These are phyloP conservation scores for Delphinapterus leucas DNA, from an alignment of 2,113 vertebrate species.

Conservation along the genomic window DNA sequence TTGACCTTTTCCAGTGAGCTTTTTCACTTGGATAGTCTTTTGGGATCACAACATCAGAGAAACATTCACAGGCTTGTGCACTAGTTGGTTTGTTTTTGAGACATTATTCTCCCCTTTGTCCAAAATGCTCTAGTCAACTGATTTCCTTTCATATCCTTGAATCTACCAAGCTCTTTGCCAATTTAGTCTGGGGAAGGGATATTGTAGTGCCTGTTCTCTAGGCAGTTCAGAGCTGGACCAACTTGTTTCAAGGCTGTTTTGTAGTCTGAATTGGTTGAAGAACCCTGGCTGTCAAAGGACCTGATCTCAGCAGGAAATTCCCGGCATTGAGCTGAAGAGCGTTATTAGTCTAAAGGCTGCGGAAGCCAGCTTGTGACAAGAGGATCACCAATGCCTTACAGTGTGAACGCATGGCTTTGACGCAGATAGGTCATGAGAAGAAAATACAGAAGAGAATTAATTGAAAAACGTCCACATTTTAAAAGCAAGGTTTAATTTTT, in stretches of 20 bases:
- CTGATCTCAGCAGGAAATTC: not conserved
- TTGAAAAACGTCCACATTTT: not conserved
- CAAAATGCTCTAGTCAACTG: not conserved
- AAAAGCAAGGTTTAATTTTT: not conserved
- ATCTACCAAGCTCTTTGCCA: not conserved
- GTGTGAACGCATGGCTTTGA: not conserved
- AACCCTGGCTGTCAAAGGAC: not conserved
- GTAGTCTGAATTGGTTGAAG: not conserved
- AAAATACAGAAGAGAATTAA: not conserved
- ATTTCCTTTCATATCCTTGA: not conserved
- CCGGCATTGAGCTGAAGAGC: not conserved
- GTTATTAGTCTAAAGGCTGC: not conserved
- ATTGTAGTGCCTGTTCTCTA: not conserved
- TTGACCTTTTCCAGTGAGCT: slow-evolving; percentile 3
- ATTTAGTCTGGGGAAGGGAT: not conserved
- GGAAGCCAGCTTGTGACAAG: not conserved
- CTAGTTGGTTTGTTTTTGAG: slow-evolving; percentile 20
- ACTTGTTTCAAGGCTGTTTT: slow-evolving; percentile 13
- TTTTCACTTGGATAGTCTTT: not conserved
- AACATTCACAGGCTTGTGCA: not conserved
- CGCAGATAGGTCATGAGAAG: not conserved
- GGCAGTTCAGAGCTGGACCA: not conserved
- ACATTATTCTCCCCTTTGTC: not conserved
- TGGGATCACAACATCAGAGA: not conserved
- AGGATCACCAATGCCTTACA: not conserved